Percentiles rank a stretch among this genome's conserved stretches.
Evolutionary conservation across 1,140 invertebrate species (phyloP).

Genomic region (Andricus grossulariae): DNA sequence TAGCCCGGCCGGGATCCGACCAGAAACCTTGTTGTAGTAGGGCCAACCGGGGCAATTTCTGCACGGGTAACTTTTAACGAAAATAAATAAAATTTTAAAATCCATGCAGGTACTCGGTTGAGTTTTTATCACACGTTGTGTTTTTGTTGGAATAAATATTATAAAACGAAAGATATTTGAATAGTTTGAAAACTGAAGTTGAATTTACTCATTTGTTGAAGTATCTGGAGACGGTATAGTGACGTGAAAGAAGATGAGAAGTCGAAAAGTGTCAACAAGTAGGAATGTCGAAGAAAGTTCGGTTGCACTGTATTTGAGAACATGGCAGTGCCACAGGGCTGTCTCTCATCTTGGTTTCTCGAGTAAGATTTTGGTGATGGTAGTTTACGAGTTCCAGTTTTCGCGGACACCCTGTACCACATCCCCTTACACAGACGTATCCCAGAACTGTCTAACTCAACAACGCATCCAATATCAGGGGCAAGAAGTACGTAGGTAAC

Average conservation of each 20-base stretch:
- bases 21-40: no score
- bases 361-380: conserved; percentile 55
- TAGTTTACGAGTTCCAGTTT: conserved; percentile 69
- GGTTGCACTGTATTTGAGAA: conserved; percentile 48
- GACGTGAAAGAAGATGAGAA: not conserved
- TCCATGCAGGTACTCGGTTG: no score
- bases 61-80: no score
- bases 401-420: conserved; percentile 58
- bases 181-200: no score
- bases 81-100: no score
- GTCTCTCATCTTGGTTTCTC: conserved; percentile 51
- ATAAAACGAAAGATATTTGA: no score
- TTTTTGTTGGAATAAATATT: no score
- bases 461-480: conserved; percentile 1
- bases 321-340: conserved; percentile 46
- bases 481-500: conserved; percentile 57
- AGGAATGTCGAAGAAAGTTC: conserved; percentile 52
- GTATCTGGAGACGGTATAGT: not conserved
- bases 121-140: no score
- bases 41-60: no score
- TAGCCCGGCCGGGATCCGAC: no score
- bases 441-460: conserved; percentile 48
- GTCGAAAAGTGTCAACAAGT: conserved; percentile 43
- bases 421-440: conserved; percentile 49
- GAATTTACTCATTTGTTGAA: not conserved